Percentiles rank a stretch among this genome's conserved stretches.
phyloP scores from a whole-genome alignment of 2,888 invertebrate genomes.

The Ochropacha duplaris region DNA sequence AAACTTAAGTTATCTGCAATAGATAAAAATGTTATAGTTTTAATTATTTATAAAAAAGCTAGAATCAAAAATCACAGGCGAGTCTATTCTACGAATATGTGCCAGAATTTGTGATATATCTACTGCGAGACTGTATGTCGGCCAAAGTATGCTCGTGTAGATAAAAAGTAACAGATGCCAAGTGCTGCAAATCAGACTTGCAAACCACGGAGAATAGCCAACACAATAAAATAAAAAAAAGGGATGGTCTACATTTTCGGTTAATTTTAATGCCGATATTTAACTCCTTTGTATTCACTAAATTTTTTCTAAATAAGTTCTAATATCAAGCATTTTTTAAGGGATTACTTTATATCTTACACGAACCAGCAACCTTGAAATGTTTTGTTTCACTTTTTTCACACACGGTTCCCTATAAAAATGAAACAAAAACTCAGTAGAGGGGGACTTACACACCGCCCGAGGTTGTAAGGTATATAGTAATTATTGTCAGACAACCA shows the following conservation, averaged over 20 bases:
- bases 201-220: not conserved
- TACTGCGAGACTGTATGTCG: conserved; percentile 13
- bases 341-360: not conserved
- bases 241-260: not conserved
- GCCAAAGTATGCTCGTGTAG: conserved; percentile 19
- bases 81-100: not conserved
- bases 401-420: not conserved
- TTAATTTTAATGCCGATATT: no score
- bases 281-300: not conserved
- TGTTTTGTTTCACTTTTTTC: not conserved
- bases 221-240: not conserved
- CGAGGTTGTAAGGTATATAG: conserved; percentile 77
- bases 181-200: not conserved
- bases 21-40: no score
- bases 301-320: not conserved
- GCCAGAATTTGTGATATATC: conserved; percentile 23
- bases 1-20: no score
- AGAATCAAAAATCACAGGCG: not conserved
- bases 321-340: not conserved
- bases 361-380: not conserved
- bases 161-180: conserved; percentile 1
- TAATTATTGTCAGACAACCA: conserved; percentile 79
- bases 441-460: conserved; percentile 40
- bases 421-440: not conserved
- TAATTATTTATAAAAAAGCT: not conserved